Evolutionary conservation across 1,140 invertebrate genomes (phyloP), one percentile per base, ranked within the genome.

Genomic region (Drosophila ficusphila): DNA sequence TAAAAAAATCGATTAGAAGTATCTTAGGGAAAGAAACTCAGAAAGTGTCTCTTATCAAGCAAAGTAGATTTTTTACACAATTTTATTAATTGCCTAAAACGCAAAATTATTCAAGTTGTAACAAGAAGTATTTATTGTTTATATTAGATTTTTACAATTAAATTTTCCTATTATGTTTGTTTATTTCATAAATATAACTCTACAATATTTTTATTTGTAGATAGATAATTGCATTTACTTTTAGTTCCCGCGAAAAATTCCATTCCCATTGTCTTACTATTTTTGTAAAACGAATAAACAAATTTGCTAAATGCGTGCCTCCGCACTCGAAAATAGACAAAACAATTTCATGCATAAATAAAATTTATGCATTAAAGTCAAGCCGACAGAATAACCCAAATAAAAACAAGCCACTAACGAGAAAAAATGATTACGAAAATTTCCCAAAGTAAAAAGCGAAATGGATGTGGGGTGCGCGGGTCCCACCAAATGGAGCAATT

Each of bases 351-450:
- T 67, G 62, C 44, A 67, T 33, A 51, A 69, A 54, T 46, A 47
- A 46, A 72, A 71, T 49, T 44, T 62, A 72, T 52, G 57, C 41
- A 72, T 51, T 36, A 72, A 71, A 72, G 69, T 36, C 33, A 19
- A 18, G 33, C 69, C 69, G 56, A 57, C 71, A 67, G 57, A 65
- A 67, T 65, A 67, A 65, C 62, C 60, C 62, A 65, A 62, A 65
- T 67, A 67, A 67, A 67, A 74, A 56, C 49, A 29, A 60, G 42
- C 31, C 48, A 31, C 65, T 56, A 69, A 49, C 41, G 67, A 70
- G 67, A 67, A 57, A 25, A 72, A 72, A 64, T 67, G 21, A 73
- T 73, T 73, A 73, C 69, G 73, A 74, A 74, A 74, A 74, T 74
- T 74, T 74, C 71, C 71, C 71, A 74, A 42, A 72, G 41, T 54